These are phyloP conservation scores for Hecatera dysodea DNA, from an alignment of 2,888 invertebrate genomes.

Conservation along the genomic window DNA sequence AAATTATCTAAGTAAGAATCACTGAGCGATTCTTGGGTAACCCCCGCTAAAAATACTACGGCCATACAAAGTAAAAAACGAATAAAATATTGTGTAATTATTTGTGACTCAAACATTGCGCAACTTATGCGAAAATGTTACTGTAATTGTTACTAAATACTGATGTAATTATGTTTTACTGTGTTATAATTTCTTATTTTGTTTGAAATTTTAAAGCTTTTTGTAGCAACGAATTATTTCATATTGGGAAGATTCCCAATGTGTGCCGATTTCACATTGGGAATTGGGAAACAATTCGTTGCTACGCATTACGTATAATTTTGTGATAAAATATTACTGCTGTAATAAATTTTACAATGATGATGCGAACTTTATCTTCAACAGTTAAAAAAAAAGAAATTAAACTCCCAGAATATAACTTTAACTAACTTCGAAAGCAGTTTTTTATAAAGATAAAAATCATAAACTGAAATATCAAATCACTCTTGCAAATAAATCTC, in stretches of 20 bases:
- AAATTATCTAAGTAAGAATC: rapidly evolving
- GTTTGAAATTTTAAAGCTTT: neutral
- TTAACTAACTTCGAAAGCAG: too few species aligned
- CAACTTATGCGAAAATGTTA: constrained; percentile 4
- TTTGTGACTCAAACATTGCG: constrained; percentile 11
- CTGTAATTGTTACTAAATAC: neutral
- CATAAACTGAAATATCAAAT: too few species aligned
- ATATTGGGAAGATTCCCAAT: neutral
- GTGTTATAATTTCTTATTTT: neutral
- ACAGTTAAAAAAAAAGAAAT: neutral
- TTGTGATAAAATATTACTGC: neutral
- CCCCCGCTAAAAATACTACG: constrained; percentile 15
- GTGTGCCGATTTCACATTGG: too few species aligned
- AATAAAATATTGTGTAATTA: constrained; percentile 8
- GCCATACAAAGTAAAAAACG: too few species aligned
- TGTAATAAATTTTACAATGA: neutral
- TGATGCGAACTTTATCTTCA: neutral
- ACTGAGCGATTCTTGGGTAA: neutral
- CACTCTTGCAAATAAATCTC: too few species aligned
- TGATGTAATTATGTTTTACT: neutral
- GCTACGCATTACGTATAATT: too few species aligned
- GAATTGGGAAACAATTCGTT: too few species aligned
- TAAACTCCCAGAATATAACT: too few species aligned
- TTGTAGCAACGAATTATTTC: too few species aligned
- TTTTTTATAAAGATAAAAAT: too few species aligned